Base-by-base conservation (phyloP, 2,113 vertebrate genomes). In the Steatornis caripensis region DNA sequence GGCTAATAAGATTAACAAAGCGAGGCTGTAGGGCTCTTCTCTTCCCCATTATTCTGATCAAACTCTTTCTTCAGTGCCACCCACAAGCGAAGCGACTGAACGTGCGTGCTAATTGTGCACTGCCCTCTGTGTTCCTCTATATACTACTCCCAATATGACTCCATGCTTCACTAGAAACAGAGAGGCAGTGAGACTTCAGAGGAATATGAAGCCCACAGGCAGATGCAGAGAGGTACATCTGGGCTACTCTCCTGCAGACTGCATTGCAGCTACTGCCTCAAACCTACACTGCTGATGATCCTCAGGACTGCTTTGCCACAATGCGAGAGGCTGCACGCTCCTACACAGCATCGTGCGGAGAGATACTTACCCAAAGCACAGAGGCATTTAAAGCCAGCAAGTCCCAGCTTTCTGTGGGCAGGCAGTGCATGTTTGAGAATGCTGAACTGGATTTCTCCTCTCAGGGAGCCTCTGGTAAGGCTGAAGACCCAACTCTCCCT, bases 1-100 rank as follows among this genome's bases (percentile, higher is more conserved):
- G 72, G 57, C 78, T 94, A 93, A 60, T 58, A 37, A 87, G 58
- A 88, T 84, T 82, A 87, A 82, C 58, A 79, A 82, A 85, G 71
- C 4, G 58, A 85, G 62, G 45, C 55, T 69, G 62, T 22, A 83
- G 71, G 48, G 69, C 60, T 95, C 55, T 86, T 92, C 81, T 20
- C 87, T 71, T 48, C 36, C 12, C 55, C 60, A 39, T 60, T 84
- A 78, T 78, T 72, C 78, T 48, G 20, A 61, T 76, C 34, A 57
- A 72, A 53, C n/a, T 22, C 70, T 70, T 48, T 92, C 64, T 36
- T 15, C n/a, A 61, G 72, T 36, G 51, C 71, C 55, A 64, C 60
- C 51, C 46, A 55, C 34, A 48, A 92, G 75, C 1, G 4, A 51
- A 91, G 71, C 4, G 80, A 53, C 34, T 55, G 66, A 75, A 58